Evolutionary conservation across 2,888 invertebrate species (phyloP), one percentile per base, ranked within the genome.

Genomic region (Pinctada fucata): DNA sequence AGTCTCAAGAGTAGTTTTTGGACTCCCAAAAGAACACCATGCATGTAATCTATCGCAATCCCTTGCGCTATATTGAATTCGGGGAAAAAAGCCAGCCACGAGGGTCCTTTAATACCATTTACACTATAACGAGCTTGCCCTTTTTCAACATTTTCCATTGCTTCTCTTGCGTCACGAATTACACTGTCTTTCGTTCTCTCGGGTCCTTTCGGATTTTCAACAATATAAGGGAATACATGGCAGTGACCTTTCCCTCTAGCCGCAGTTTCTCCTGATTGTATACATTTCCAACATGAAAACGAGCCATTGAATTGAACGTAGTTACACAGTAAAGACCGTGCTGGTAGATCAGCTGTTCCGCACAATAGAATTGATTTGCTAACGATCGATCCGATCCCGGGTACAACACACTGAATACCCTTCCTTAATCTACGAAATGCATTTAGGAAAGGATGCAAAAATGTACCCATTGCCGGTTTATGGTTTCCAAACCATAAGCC

Each of bases 31-130:
- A 78, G 63, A 31, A 80, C 77, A 10, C 74, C 77, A 70, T 80
- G 80, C 79, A 79, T 79, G 45, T 79, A 79, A 50, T 79, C 76
- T 51, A 79, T 76, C 16, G 76, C 68, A 66, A 71, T 72, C 6
- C 76, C 72, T 58, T 72, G 50, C 8, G 72, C 31, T 49, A 74
- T 77, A 49, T 77, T 10, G 48, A 75, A 68, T 8, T 45, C n/a
- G 1, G 71, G 52, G 47, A 81, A 68, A 68, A 71, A 64, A 5
- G 67, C 2, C 3, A 75, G 71, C 76, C 79, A 79, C 48, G 78
- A 72, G 45, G 72, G 76, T 13, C 70, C 81, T 49, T 79, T 81
- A 45, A 76, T 73, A 2, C 73, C 78, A 48, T 76, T 58, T 3
- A 71, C 51, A 13, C n/a, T n/a, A n/a, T n/a, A n/a, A n/a, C n/a